phyloP scores from a whole-genome alignment of 2,113 vertebrate genomes.

The Poeciliopsis prolifica region DNA sequence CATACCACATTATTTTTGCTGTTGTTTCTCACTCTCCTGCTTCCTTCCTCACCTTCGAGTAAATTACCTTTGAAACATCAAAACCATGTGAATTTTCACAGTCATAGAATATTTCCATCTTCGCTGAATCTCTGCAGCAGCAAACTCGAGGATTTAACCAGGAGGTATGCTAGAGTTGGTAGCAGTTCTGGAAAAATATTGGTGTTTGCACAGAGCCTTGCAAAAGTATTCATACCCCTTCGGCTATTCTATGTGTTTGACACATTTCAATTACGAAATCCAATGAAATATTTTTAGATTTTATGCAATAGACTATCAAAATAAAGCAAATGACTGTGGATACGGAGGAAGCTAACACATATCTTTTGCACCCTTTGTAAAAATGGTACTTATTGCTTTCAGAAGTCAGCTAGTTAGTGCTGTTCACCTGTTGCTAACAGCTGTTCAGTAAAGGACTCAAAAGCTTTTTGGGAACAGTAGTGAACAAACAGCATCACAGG shows the following conservation, averaged over 20 bases:
- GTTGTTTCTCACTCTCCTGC: constrained; percentile 6
- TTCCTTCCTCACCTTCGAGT: constrained; percentile 22
- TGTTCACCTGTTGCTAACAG: background rate
- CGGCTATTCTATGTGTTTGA: too few species aligned
- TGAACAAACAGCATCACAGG: background rate
- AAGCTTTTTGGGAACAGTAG: background rate
- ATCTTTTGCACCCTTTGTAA: background rate
- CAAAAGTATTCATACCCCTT: too few species aligned
- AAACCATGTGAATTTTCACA: constrained; percentile 21
- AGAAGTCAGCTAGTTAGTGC: background rate
- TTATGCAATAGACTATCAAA: background rate
- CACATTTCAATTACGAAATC: background rate
- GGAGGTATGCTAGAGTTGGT: constrained; percentile 9
- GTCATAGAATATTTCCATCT: constrained; percentile 20
- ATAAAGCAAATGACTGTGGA: background rate
- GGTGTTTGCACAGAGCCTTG: too few species aligned
- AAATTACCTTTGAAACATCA: constrained; percentile 46
- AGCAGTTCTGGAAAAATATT: constrained; percentile 7
- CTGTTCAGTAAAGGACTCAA: background rate
- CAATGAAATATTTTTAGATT: background rate
- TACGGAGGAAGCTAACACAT: background rate
- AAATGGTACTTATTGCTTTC: background rate
- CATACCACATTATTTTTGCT: constrained; percentile 10
- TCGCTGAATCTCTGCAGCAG: constrained; percentile 52
- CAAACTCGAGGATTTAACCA: constrained; percentile 40